Evolutionary conservation across 1,140 invertebrate genomes (phyloP).

Genomic region (Aphelenchoides besseyi): DNA sequence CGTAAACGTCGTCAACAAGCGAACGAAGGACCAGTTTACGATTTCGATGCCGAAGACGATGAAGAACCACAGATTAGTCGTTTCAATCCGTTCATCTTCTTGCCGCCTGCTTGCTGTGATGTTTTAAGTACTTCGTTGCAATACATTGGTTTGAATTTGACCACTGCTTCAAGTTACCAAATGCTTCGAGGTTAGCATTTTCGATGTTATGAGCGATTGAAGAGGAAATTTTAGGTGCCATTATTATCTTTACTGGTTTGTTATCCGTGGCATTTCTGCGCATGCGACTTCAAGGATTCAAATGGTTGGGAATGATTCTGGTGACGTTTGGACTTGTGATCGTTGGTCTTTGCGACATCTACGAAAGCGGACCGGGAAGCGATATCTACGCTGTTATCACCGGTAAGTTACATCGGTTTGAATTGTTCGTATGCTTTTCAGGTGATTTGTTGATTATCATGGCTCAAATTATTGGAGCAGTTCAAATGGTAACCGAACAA

Average conservation of each 20-base stretch:
- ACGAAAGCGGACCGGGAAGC: slow-evolving; percentile 64
- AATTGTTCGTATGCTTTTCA: slow-evolving; percentile 56
- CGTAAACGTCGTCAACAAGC: slow-evolving; percentile 16
- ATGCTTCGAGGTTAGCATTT: slow-evolving; percentile 78
- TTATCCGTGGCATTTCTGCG: slow-evolving; percentile 81
- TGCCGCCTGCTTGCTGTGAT: slow-evolving; percentile 67
- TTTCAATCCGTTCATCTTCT: slow-evolving; percentile 72
- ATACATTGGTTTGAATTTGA: slow-evolving; percentile 85
- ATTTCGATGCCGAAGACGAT: slow-evolving; percentile 45
- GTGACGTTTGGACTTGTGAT: slow-evolving; percentile 77
- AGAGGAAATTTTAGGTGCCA: slow-evolving; percentile 69
- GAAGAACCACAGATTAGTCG: slow-evolving; percentile 52
- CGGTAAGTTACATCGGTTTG: slow-evolving; percentile 61
- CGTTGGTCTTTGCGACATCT: slow-evolving; percentile 78
- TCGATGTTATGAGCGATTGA: slow-evolving; percentile 24
- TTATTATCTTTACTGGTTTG: slow-evolving; percentile 87
- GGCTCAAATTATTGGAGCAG: slow-evolving; percentile 76
- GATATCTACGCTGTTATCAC: slow-evolving; percentile 79
- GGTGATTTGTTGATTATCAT: slow-evolving; percentile 86
- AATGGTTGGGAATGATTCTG: slow-evolving; percentile 80
- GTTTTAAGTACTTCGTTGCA: slow-evolving; percentile 64
- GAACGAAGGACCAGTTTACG: slow-evolving; percentile 42
- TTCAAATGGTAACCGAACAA: slow-evolving; percentile 90
- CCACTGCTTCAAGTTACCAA: slow-evolving; percentile 89
- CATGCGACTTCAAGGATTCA: slow-evolving; percentile 68